Base-by-base conservation (phyloP, 2,797 vertebrate species). In the Sandelia bainsii region DNA sequence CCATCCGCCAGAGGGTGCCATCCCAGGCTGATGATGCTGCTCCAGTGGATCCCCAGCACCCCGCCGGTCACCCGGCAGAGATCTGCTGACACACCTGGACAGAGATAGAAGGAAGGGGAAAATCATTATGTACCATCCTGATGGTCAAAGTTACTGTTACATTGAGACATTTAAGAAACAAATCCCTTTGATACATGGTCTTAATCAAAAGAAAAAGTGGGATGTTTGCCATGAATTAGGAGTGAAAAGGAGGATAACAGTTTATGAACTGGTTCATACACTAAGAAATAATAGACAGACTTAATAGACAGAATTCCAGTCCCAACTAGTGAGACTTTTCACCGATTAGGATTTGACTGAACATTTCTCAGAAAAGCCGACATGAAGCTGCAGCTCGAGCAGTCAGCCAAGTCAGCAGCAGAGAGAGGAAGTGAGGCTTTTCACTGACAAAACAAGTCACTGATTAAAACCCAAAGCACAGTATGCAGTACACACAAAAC, bases 11-110 rank as follows among this genome's bases (percentile, higher is more conserved):
- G 81, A 5, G 94, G 91, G 51, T 69, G 72, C 94, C 94, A 95
- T 9, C 94, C 94, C 39, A 94, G 61, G 53, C 86, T 65, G 34
- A 95, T 65, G 45, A 84, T 46, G 59, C 91, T 93, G 87, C 88
- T 91, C 93, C 93, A 94, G 80, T 94, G 93, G 78, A 95, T 93
- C 17, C 93, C 94, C 69, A 94, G 78, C 16, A 94, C 85, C 1
- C 94, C 94, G 0, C 94, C 94, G 0, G 91, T 92, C 62, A 95
- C 95, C 50, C 87, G 82, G 80, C 95, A 95, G 12, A 93, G 59
- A 39, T 84, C 75, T 1, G 89, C 88, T 1, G 87, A 87, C 73
- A 90, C 92, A 69, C 80, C 92, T 94, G 75, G 22, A 67, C 0
- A 61, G 12, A n/a, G 37, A 62, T 2, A 54, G 40, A 62, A 46